These are phyloP conservation scores for Atta texana DNA, from an alignment of 1,140 invertebrate species.

Conservation along the genomic window DNA sequence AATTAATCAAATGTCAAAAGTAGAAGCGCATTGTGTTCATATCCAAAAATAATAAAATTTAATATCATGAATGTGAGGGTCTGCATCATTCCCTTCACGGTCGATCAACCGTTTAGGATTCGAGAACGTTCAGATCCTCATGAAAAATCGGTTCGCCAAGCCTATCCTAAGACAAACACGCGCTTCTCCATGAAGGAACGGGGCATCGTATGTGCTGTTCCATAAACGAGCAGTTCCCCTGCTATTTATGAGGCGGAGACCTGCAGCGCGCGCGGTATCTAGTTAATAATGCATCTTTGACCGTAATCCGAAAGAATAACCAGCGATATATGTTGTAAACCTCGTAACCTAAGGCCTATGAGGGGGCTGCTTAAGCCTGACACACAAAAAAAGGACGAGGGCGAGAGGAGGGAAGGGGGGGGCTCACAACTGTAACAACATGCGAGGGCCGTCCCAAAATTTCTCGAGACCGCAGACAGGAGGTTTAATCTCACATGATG, in stretches of 20 bases:
- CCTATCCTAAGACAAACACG: slow-evolving; percentile 58
- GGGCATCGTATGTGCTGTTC: background rate
- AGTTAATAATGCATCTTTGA: slow-evolving; percentile 62
- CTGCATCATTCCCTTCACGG: background rate
- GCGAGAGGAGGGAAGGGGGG: background rate
- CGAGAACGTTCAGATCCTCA: slow-evolving; percentile 15
- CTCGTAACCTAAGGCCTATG: slow-evolving; percentile 37
- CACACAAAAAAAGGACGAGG: slow-evolving; percentile 62
- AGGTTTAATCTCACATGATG: slow-evolving; percentile 73
- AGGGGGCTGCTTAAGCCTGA: slow-evolving; percentile 66
- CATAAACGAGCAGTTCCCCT: slow-evolving; percentile 33
- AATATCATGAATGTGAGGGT: background rate
- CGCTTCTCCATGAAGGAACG: slow-evolving; percentile 8
- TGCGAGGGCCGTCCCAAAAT: slow-evolving; percentile 55
- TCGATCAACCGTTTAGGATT: slow-evolving; percentile 12
- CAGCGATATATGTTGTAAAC: slow-evolving; percentile 55
- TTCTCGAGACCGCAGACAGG: slow-evolving; percentile 56
- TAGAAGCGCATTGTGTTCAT: too few species aligned
- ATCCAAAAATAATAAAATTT: too few species aligned
- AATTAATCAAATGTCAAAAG: too few species aligned
- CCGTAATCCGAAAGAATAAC: slow-evolving; percentile 62
- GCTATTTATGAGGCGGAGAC: slow-evolving; percentile 30
- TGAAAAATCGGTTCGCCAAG: slow-evolving; percentile 55
- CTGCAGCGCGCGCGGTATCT: slow-evolving; percentile 49
- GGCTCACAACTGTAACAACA: slow-evolving; percentile 83